Conservation (phyloP, 2,888 invertebrate species). For the Lobophora halterata region DNA sequence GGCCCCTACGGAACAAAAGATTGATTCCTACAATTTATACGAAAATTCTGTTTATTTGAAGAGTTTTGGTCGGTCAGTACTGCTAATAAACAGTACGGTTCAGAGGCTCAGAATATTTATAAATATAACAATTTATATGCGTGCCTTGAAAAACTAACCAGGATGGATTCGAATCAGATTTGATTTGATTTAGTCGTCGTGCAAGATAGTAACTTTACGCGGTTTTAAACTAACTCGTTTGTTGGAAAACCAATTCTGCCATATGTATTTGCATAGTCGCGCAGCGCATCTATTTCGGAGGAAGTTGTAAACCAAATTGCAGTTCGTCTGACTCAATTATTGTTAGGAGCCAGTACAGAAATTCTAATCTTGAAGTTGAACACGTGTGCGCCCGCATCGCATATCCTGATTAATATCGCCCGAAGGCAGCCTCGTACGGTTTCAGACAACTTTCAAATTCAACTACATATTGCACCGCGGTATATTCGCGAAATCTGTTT, state of each 20-base stretch:
- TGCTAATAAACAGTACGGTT: too few species aligned
- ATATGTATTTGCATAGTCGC: slow-evolving; percentile 21
- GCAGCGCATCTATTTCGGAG: slow-evolving; percentile 20
- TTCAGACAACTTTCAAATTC: slow-evolving; percentile 61
- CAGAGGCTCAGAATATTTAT: too few species aligned
- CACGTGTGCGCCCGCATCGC: slow-evolving; percentile 59
- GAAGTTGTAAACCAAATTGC: slow-evolving; percentile 39
- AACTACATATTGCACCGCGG: slow-evolving; percentile 36
- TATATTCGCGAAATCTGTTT: slow-evolving; percentile 23
- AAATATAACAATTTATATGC: too few species aligned
- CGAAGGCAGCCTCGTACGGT: slow-evolving; percentile 43
- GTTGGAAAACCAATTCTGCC: slow-evolving; percentile 15
- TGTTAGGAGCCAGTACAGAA: slow-evolving; percentile 56
- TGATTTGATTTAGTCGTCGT: too few species aligned
- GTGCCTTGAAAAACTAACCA: too few species aligned
- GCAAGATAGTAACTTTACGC: too few species aligned
- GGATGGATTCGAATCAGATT: too few species aligned
- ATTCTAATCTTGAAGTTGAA: slow-evolving; percentile 66
- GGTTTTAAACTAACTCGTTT: too few species aligned
- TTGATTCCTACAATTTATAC: slow-evolving; percentile 37
- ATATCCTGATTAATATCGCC: slow-evolving; percentile 73
- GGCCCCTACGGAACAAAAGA: slow-evolving; percentile 35
- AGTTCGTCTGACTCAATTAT: slow-evolving; percentile 66
- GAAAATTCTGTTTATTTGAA: slow-evolving; percentile 27
- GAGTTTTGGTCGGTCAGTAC: too few species aligned